Base-by-base conservation (phyloP, 2,888 invertebrate species). In the Eupithecia vulgata region DNA sequence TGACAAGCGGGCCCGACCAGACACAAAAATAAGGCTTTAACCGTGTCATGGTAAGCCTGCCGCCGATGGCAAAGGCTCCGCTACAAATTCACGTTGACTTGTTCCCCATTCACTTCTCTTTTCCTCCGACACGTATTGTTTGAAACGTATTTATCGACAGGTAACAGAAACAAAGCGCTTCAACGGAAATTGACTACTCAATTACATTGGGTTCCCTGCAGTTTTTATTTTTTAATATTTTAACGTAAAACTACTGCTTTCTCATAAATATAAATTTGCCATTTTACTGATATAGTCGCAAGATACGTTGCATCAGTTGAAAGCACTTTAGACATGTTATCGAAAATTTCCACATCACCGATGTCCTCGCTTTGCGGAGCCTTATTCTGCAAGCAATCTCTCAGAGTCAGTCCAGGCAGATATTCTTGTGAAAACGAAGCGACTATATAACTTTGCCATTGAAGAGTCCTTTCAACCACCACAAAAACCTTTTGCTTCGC, bases 21-120 rank as follows among this genome's bases (percentile, higher is more conserved):
- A 93, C 92, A 90, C 93, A 93, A 94, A 94, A 94, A 94, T 94
- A 93, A 93, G 92, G 94, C 93, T 93, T 94, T 93, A 90, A 91
- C 91, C 92, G 87, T 93, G 94, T 93, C 94, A 93, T 87, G 87
- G 92, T 93, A 94, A 94, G 93, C 94, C 93, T 94, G 93, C 90
- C 87, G 90, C 86, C 92, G 94, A 93, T 94, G 91, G 91, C 93
- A 94, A 94, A 94, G 94, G 92, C 92, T 90, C 86, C 88, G 89
- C 86, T 90, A 91, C 93, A 91, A 93, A 93, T 92, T 92, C 91
- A 84, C 87, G 90, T 91, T 91, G 91, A 92, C 92, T 91, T 90
- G 87, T 87, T 87, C 83, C 87, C 78, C 85, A 82, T 85, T 85
- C 84, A 83, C 85, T 83, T 79, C 83, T 82, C 78, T 87, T 85